phyloP scores from a whole-genome alignment of 2,113 vertebrate species.

The Micronycteris hirsuta region DNA sequence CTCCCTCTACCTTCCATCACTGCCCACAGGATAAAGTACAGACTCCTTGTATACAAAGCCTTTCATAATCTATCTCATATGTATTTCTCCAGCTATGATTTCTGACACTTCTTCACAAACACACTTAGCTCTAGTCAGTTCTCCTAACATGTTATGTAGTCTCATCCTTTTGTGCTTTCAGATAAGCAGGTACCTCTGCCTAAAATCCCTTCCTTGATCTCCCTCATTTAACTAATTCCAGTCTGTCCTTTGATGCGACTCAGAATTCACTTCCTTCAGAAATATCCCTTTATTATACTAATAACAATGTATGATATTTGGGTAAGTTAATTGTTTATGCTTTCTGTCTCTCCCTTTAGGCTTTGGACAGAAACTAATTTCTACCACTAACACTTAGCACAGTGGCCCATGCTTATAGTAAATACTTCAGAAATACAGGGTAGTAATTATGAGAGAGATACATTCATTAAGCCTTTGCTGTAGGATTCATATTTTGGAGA shows the following conservation, averaged over 20 bases:
- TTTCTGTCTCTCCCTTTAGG: not conserved
- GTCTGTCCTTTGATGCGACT: not conserved
- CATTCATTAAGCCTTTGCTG: not conserved
- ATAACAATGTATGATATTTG: not conserved
- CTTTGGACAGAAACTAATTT: not conserved
- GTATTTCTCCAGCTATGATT: not conserved
- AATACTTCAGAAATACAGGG: not conserved
- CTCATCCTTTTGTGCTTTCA: not conserved
- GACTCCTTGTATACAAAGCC: not conserved
- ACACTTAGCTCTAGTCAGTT: not conserved
- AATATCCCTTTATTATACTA: not conserved
- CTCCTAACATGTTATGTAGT: not conserved
- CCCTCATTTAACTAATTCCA: not conserved
- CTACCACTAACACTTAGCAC: not conserved
- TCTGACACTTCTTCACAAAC: not conserved
- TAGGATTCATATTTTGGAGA: conserved; percentile 5
- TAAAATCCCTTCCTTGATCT: not conserved
- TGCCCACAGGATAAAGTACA: not conserved
- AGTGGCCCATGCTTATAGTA: not conserved
- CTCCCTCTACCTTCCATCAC: not conserved
- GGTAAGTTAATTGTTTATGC: not conserved
- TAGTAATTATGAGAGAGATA: not conserved
- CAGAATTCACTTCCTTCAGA: not conserved
- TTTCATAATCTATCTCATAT: not conserved
- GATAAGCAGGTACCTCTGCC: not conserved